These are phyloP conservation scores for Scomber colias DNA, from an alignment of 2,113 vertebrate genomes.

Conservation along the genomic window DNA sequence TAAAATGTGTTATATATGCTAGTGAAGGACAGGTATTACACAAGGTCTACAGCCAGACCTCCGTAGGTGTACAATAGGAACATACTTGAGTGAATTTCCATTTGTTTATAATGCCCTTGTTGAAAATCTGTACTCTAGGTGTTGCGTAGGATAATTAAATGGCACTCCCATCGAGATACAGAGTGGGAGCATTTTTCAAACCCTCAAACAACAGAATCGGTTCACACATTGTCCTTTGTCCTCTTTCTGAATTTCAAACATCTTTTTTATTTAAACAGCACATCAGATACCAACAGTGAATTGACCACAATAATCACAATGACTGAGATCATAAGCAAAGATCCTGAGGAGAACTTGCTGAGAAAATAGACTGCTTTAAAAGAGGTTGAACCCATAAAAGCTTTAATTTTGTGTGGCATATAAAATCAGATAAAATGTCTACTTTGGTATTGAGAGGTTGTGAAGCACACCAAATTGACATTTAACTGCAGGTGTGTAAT, in stretches of 20 bases:
- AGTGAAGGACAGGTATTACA: not conserved
- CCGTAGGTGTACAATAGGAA: not conserved
- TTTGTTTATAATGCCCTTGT: not conserved
- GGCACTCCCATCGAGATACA: slow-evolving; percentile 6
- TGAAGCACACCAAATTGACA: slow-evolving; percentile 19
- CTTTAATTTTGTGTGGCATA: slow-evolving; percentile 32
- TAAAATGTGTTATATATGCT: not conserved
- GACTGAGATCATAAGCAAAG: slow-evolving; percentile 14
- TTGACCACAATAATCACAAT: slow-evolving; percentile 27
- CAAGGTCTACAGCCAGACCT: not conserved
- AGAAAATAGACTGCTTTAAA: slow-evolving; percentile 30
- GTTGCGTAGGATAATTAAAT: slow-evolving; percentile 38
- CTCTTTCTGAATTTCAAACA: slow-evolving; percentile 1
- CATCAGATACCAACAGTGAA: slow-evolving; percentile 24
- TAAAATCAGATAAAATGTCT: slow-evolving; percentile 25
- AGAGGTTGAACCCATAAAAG: not conserved
- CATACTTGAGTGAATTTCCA: not conserved
- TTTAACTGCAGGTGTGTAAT: slow-evolving; percentile 48
- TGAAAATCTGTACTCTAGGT: slow-evolving; percentile 1
- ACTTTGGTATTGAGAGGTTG: slow-evolving; percentile 29
- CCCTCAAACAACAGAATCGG: slow-evolving; percentile 24
- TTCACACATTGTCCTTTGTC: slow-evolving; percentile 14
- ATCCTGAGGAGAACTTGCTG: not conserved
- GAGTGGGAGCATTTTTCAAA: not conserved
- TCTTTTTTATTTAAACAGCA: not conserved